Conservation (phyloP, 2,113 vertebrate genomes). For the Scomber japonicus region DNA sequence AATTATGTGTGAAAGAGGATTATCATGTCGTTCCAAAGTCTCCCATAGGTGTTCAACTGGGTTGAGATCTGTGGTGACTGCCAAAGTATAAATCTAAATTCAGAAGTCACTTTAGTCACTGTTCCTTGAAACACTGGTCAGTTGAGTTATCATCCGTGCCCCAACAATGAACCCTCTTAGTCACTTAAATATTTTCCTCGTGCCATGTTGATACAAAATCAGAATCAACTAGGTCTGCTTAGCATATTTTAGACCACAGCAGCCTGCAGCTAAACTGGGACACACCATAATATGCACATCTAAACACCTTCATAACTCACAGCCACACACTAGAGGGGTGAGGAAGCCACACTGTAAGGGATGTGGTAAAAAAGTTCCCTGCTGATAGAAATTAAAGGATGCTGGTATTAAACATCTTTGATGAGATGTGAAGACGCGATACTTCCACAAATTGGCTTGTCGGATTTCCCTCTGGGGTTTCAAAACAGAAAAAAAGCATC, state of each 20-base stretch:
- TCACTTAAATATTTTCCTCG: no score
- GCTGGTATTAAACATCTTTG: conserved; percentile 72
- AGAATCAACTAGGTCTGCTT: no score
- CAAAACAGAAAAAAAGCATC: conserved; percentile 59
- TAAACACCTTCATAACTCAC: conserved; percentile 71
- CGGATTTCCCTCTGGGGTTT: conserved; percentile 51
- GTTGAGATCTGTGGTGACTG: no score
- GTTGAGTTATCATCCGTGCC: no score
- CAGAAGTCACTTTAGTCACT: no score
- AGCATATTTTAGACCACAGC: conserved; percentile 45
- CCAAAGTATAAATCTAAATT: no score
- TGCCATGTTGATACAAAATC: no score
- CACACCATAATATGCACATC: conserved; percentile 72
- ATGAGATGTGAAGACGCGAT: conserved; percentile 69
- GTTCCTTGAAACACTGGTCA: no score
- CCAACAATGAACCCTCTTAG: no score
- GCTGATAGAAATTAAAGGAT: conserved; percentile 78
- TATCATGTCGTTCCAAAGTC: no score
- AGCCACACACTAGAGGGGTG: conserved; percentile 66
- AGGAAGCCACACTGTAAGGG: conserved; percentile 44
- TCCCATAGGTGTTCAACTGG: no score
- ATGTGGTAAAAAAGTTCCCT: conserved; percentile 62
- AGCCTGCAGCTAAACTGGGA: conserved; percentile 73
- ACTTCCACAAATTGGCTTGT: conserved; percentile 63
- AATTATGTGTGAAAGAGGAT: no score